These are phyloP conservation scores for Coreius guichenoti DNA, from an alignment of 2,797 vertebrate genomes.

Conservation along the genomic window DNA sequence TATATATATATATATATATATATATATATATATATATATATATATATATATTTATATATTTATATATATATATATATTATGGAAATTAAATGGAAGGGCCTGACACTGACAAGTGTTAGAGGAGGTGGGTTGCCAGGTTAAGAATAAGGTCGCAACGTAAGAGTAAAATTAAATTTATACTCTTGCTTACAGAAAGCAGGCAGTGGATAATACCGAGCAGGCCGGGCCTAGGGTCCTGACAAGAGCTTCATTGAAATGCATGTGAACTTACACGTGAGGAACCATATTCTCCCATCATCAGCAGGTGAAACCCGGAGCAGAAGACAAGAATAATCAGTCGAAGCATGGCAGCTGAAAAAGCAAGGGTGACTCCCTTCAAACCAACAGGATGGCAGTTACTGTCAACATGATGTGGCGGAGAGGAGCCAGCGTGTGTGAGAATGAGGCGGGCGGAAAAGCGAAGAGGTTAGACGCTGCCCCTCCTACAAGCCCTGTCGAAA, in stretches of 20 bases:
- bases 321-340: constrained; percentile 72
- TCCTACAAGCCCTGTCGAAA: not conserved
- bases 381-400: constrained; percentile 45
- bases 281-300: constrained; percentile 76
- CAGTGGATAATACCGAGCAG: constrained; percentile 68
- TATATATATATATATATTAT: no score
- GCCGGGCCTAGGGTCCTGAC: constrained; percentile 67
- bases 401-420: constrained; percentile 55
- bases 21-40: no score
- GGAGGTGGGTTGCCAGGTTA: constrained; percentile 55
- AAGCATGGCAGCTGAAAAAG: constrained; percentile 70
- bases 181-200: constrained; percentile 63
- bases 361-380: constrained; percentile 44
- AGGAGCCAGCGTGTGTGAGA: constrained; percentile 2
- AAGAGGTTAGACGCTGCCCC: not conserved
- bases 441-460: not conserved
- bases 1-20: no score
- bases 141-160: constrained; percentile 63
- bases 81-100: constrained; percentile 64
- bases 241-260: constrained; percentile 81
- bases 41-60: no score
- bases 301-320: constrained; percentile 71
- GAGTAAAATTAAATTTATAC: constrained; percentile 69
- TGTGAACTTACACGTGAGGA: constrained; percentile 68
- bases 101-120: constrained; percentile 56